These are phyloP conservation scores for Indri indri DNA, from an alignment of 2,113 vertebrate species.

Conservation along the genomic window DNA sequence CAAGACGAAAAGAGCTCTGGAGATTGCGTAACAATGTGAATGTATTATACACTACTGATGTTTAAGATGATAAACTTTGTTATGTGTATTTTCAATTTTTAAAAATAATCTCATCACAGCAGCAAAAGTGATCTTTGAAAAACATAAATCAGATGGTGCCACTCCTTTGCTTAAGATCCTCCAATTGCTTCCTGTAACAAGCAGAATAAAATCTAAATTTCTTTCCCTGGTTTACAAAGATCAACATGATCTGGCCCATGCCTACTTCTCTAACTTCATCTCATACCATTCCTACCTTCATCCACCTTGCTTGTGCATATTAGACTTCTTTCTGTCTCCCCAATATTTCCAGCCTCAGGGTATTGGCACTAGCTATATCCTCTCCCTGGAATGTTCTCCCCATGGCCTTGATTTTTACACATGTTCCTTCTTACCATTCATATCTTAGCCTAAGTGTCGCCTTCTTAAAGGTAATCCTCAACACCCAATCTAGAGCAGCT, in stretches of 20 bases:
- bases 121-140: not conserved
- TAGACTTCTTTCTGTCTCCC: not conserved
- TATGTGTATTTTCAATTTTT: not conserved
- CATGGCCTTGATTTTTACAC: not conserved
- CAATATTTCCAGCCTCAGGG: not conserved
- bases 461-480: not conserved
- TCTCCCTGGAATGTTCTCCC: not conserved
- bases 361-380: not conserved
- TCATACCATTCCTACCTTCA: not conserved
- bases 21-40: not conserved
- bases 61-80: not conserved
- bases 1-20: not conserved
- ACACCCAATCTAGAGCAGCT: not conserved
- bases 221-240: not conserved
- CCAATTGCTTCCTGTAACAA: not conserved
- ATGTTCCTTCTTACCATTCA: not conserved
- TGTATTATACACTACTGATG: not conserved
- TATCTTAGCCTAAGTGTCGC: not conserved
- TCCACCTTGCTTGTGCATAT: not conserved
- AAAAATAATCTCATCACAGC: not conserved
- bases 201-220: not conserved
- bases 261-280: not conserved
- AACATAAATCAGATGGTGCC: not conserved
- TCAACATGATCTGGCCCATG: not conserved
- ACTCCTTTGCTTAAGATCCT: conserved; percentile 1